Percentiles rank a stretch among this genome's conserved stretches.
Conservation (phyloP, 1,140 invertebrate species). For the Rhopalosiphum maidis region DNA sequence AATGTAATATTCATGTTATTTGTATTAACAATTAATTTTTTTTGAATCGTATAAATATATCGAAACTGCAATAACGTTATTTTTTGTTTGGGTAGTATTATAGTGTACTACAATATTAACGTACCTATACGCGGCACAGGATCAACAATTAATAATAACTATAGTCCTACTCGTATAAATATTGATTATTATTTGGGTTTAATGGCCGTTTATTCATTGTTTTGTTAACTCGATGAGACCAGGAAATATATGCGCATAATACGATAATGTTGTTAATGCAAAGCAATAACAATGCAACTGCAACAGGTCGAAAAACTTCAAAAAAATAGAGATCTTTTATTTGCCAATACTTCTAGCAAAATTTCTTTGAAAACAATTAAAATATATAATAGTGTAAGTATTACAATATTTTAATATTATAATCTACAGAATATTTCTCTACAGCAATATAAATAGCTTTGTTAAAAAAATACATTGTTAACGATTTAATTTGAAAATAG, state of each 20-base stretch:
- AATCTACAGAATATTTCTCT: neutral
- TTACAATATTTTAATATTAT: neutral
- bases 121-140: neutral
- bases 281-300: conserved; percentile 17
- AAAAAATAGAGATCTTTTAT: no score
- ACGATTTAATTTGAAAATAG: neutral
- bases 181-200: conserved; percentile 4
- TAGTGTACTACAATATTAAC: neutral
- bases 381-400: neutral
- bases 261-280: neutral
- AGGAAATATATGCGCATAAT: neutral
- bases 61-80: neutral
- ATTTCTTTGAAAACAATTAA: no score
- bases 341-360: no score
- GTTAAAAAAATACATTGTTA: neutral
- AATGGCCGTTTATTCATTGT: neutral
- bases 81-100: neutral
- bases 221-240: neutral
- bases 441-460: neutral
- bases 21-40: neutral
- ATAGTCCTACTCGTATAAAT: neutral
- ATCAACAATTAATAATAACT: neutral
- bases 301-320: neutral
- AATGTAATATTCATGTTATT: neutral
- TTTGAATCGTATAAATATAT: neutral